Percentiles rank a stretch among this genome's conserved stretches.
Conservation (phyloP, 2,888 invertebrate species). For the Psococerastis gibbosa region DNA sequence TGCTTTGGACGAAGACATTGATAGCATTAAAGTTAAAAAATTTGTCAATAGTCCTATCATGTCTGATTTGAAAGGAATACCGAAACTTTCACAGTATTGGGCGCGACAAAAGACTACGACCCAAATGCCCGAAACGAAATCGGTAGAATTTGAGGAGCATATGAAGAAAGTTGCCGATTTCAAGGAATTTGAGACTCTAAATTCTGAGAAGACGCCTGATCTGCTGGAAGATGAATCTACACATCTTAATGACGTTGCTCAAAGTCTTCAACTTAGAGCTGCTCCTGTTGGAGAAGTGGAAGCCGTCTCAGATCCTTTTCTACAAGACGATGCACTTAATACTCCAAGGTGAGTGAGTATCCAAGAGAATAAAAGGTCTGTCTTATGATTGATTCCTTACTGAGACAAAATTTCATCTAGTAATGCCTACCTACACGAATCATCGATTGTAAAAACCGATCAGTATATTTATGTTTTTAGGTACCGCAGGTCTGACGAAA, state of each 20-base stretch:
- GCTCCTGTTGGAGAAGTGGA: not conserved
- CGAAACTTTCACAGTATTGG: not conserved
- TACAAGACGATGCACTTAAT: not conserved
- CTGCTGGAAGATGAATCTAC: not conserved
- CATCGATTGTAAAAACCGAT: no score
- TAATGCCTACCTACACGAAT: no score
- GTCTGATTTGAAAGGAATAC: not conserved
- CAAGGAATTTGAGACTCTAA: not conserved
- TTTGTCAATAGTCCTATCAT: slow-evolving; percentile 1
- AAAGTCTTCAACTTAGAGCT: not conserved
- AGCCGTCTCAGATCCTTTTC: not conserved
- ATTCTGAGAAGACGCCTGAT: not conserved
- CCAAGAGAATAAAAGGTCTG: no score
- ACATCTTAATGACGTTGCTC: not conserved
- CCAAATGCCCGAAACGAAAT: not conserved
- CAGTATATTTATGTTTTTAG: no score
- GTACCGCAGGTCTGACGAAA: not conserved
- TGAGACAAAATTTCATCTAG: no score
- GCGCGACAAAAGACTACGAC: slow-evolving; percentile 2
- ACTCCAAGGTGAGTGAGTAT: not conserved
- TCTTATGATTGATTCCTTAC: no score
- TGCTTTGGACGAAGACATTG: not conserved
- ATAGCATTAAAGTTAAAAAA: slow-evolving; percentile 2
- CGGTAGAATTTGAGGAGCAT: slow-evolving; percentile 1
- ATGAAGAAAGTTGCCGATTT: slow-evolving; percentile 4